Percentiles rank a stretch among this genome's conserved stretches.
phyloP scores from a whole-genome alignment of 2,797 vertebrate species.

The Steatocranus sp. region DNA sequence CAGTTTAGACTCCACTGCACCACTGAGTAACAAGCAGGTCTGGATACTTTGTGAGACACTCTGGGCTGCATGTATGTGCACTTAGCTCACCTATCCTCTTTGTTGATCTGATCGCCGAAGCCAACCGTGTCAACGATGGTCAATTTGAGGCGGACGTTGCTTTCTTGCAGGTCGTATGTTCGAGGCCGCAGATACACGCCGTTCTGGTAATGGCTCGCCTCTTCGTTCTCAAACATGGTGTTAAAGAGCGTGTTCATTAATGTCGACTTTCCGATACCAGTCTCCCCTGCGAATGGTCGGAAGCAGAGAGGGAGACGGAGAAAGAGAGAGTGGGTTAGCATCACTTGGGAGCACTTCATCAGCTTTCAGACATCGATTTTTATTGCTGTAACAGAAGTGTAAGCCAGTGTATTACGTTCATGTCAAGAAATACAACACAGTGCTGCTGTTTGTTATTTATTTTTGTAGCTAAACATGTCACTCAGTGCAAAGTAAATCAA shows the following conservation, averaged over 20 bases:
- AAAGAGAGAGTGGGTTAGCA: not conserved
- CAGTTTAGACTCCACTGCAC: not conserved
- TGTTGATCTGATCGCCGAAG: constrained; percentile 98
- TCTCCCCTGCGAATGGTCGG: constrained; percentile 81
- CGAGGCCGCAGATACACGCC: constrained; percentile 86
- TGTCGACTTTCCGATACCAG: constrained; percentile 96
- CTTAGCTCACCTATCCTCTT: constrained; percentile 89
- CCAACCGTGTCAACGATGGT: constrained; percentile 96
- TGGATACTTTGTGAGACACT: not conserved
- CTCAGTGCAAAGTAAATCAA: not conserved
- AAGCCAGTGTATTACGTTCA: not conserved
- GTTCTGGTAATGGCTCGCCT: constrained; percentile 93
- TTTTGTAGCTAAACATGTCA: not conserved
- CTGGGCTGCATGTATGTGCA: not conserved
- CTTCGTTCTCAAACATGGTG: constrained; percentile 95
- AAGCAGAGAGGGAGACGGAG: not conserved
- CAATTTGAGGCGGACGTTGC: constrained; percentile 94
- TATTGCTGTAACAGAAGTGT: not conserved
- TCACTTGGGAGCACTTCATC: constrained; percentile 12
- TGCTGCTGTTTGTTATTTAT: not conserved
- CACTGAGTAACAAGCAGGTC: not conserved
- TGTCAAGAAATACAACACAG: not conserved
- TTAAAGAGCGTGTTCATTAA: constrained; percentile 99
- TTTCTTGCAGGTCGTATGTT: constrained; percentile 94
- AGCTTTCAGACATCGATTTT: constrained; percentile 1